These are phyloP conservation scores for Osmerus eperlanus DNA, from an alignment of 2,113 vertebrate species.

Conservation along the genomic window DNA sequence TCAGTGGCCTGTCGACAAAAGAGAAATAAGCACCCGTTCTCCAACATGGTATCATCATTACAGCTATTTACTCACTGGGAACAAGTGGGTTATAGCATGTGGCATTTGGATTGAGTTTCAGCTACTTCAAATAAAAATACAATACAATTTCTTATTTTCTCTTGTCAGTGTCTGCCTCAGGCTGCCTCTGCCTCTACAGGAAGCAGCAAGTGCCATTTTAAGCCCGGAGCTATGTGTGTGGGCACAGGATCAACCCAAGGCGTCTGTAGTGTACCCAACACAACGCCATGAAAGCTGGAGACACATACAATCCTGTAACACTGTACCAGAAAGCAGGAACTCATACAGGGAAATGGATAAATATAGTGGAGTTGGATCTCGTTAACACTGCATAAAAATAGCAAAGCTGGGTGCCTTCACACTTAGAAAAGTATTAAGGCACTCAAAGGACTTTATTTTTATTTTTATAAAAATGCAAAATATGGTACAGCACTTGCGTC, in stretches of 20 bases:
- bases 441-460: neutral
- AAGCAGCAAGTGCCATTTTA: conserved; percentile 27
- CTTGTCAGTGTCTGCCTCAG: neutral
- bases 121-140: too few species aligned
- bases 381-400: too few species aligned
- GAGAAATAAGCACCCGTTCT: conserved; percentile 40
- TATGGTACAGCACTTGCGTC: too few species aligned
- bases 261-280: neutral
- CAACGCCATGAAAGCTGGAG: too few species aligned
- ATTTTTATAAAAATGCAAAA: neutral
- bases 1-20: conserved; percentile 35
- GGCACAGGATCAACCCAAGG: conserved; percentile 33
- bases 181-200: conserved; percentile 13
- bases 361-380: neutral
- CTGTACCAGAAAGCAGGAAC: neutral
- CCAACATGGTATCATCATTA: conserved; percentile 36
- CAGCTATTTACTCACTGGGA: conserved; percentile 31
- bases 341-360: neutral
- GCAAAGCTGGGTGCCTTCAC: neutral
- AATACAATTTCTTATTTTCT: too few species aligned
- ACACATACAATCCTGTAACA: neutral
- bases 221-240: conserved; percentile 4
- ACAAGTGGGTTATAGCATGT: conserved; percentile 21
- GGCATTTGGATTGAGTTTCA: neutral
- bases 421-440: neutral